These are phyloP conservation scores for Noctua janthina DNA, from an alignment of 2,888 invertebrate genomes.

Conservation along the genomic window DNA sequence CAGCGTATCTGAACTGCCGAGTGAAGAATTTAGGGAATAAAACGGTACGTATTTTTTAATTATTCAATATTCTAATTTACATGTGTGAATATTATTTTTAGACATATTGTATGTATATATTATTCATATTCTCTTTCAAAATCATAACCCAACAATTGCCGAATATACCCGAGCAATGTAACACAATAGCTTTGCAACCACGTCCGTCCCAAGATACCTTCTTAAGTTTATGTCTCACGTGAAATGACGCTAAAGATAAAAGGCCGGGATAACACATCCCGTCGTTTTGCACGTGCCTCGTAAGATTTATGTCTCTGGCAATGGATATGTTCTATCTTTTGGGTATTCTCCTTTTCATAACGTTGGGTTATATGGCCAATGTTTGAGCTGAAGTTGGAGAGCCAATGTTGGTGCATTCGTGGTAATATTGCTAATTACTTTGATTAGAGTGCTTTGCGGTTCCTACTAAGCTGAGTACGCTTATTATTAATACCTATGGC, in stretches of 20 bases:
- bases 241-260: slow-evolving; percentile 70
- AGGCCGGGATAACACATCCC: slow-evolving; percentile 67
- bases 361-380: slow-evolving; percentile 15
- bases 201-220: slow-evolving; percentile 61
- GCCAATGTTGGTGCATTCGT: slow-evolving; percentile 19
- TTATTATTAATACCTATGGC: not conserved
- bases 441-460: slow-evolving; percentile 16
- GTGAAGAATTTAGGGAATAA: slow-evolving; percentile 97
- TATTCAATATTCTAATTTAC: not conserved
- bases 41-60: slow-evolving; percentile 90
- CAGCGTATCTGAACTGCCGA: slow-evolving; percentile 96
- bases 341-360: slow-evolving; percentile 45
- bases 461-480: not conserved
- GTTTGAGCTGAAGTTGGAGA: not conserved
- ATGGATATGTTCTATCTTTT: slow-evolving; percentile 58
- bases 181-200: slow-evolving; percentile 32
- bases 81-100: not conserved
- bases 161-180: slow-evolving; percentile 21
- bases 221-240: slow-evolving; percentile 70
- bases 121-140: not conserved
- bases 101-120: not conserved
- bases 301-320: slow-evolving; percentile 63
- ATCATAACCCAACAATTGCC: slow-evolving; percentile 17
- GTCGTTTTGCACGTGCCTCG: slow-evolving; percentile 64
- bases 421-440: not conserved